Conservation (phyloP, 2,888 invertebrate genomes). For the Ochlodes sylvanus region DNA sequence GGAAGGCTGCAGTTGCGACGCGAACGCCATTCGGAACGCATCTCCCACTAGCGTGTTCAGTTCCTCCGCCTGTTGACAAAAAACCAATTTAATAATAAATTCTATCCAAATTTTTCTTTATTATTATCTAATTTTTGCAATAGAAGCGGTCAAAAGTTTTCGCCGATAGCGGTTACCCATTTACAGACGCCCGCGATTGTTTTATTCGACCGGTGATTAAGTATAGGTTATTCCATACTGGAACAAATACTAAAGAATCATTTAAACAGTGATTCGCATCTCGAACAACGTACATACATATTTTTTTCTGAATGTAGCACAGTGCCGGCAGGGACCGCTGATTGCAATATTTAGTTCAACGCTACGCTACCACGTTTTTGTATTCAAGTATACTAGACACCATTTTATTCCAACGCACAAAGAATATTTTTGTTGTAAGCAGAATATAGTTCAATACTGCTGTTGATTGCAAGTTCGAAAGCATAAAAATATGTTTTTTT, state of each 20-base stretch:
- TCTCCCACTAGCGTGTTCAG: slow-evolving; percentile 94
- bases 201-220: too few species aligned
- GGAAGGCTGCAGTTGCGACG: slow-evolving; percentile 92
- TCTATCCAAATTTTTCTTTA: too few species aligned
- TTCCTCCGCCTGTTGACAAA: slow-evolving; percentile 91
- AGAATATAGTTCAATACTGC: neutral
- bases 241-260: neutral
- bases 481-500: too few species aligned
- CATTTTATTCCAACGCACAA: slow-evolving; percentile 15
- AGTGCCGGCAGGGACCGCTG: neutral
- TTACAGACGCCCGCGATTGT: too few species aligned
- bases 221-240: neutral
- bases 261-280: neutral
- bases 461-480: too few species aligned
- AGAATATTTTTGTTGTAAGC: slow-evolving; percentile 1
- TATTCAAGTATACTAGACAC: slow-evolving; percentile 6
- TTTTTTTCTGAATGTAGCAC: slow-evolving; percentile 4
- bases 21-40: slow-evolving; percentile 97
- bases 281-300: neutral
- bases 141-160: too few species aligned
- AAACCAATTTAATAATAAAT: too few species aligned
- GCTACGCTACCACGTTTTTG: slow-evolving; percentile 8
- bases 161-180: too few species aligned
- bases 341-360: slow-evolving; percentile 28
- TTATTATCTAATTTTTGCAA: too few species aligned